Conservation (phyloP, 2,888 invertebrate species). For the Vannuccia rotundouncinata region DNA sequence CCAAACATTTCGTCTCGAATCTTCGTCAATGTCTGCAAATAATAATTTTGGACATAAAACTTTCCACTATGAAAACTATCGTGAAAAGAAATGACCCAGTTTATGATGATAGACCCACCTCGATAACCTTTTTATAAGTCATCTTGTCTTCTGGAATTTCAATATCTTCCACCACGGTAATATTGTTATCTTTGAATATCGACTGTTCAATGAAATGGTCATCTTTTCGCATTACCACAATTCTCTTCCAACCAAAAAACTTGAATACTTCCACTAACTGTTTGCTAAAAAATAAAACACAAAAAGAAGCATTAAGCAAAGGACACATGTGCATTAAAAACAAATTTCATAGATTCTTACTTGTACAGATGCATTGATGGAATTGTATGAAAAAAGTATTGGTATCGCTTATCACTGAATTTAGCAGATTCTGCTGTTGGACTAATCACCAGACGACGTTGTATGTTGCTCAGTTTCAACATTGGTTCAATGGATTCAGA, state of each 20-base stretch:
- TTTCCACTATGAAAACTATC: background rate
- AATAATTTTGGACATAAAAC: background rate
- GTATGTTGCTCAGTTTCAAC: slow-evolving; percentile 27
- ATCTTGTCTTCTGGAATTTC: too few relatives aligned
- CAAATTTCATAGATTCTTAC: background rate
- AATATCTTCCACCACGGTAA: slow-evolving; percentile 29
- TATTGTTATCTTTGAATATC: background rate
- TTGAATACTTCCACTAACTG: too few relatives aligned
- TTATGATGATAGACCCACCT: too few relatives aligned
- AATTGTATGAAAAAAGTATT: slow-evolving; percentile 38
- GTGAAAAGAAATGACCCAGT: background rate
- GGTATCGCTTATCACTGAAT: slow-evolving; percentile 22
- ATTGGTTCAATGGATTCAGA: slow-evolving; percentile 38
- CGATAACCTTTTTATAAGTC: too few relatives aligned
- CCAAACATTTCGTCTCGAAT: slow-evolving; percentile 29
- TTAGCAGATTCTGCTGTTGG: slow-evolving; percentile 37
- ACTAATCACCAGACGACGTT: slow-evolving; percentile 26
- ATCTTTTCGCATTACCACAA: slow-evolving; percentile 27
- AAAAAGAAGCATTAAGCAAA: background rate
- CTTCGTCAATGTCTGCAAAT: slow-evolving; percentile 12
- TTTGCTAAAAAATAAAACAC: too few relatives aligned
- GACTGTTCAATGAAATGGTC: background rate
- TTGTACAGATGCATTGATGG: slow-evolving; percentile 34
- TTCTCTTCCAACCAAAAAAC: slow-evolving; percentile 21
- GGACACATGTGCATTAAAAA: background rate